Evolutionary conservation across 2,888 invertebrate species (phyloP).

Genomic region (Spisula subtruncata): DNA sequence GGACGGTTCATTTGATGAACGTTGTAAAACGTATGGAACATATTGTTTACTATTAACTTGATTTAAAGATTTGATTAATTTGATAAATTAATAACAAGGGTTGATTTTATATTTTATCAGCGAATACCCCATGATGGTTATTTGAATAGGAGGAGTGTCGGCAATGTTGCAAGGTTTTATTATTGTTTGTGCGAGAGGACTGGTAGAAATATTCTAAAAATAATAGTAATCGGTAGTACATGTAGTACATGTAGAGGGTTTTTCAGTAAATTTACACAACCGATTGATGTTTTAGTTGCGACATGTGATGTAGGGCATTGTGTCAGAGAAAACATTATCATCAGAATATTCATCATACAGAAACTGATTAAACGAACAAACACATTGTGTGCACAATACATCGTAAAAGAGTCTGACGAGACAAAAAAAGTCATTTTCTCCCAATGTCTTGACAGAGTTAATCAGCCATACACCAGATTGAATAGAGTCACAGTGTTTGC

Average conservation of each 20-base stretch:
- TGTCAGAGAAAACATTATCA: too few relatives aligned
- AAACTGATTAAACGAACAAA: not conserved
- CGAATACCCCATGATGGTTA: not conserved
- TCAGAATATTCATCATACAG: not conserved
- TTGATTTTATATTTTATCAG: not conserved
- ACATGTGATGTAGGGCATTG: too few relatives aligned
- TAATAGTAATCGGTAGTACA: too few relatives aligned
- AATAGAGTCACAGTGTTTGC: too few relatives aligned
- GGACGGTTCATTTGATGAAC: too few relatives aligned
- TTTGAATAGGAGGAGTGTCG: too few relatives aligned
- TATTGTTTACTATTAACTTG: not conserved
- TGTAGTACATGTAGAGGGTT: too few relatives aligned
- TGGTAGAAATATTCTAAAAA: too few relatives aligned
- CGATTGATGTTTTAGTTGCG: too few relatives aligned
- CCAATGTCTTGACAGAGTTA: not conserved
- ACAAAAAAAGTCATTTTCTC: not conserved
- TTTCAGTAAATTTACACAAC: too few relatives aligned
- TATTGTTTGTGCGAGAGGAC: too few relatives aligned
- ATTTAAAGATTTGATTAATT: not conserved
- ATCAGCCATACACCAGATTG: not conserved
- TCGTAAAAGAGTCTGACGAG: not conserved
- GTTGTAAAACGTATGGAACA: not conserved
- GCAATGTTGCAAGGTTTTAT: too few relatives aligned
- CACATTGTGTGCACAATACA: not conserved
- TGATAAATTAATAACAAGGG: not conserved